Percentiles rank a stretch among this genome's conserved stretches.
Conservation (phyloP, 2,113 vertebrate species). For the Psephotus haematonotus region DNA sequence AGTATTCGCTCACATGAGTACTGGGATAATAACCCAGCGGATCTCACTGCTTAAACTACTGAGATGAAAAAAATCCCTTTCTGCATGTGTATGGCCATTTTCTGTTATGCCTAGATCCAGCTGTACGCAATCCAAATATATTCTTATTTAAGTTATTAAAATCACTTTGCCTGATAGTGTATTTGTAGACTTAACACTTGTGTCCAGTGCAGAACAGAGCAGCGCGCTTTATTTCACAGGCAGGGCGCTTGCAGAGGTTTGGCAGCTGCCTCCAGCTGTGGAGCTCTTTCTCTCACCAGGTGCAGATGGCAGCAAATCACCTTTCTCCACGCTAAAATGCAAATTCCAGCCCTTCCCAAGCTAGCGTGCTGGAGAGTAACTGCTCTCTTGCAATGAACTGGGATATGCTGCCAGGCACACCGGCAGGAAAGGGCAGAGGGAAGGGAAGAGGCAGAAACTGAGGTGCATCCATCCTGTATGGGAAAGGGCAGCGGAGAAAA, state of each 20-base stretch:
- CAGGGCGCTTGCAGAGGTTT: neutral
- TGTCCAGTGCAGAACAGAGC: neutral
- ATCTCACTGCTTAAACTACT: neutral
- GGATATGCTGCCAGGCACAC: neutral
- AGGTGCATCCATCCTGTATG: neutral
- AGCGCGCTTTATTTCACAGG: neutral
- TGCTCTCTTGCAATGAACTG: neutral
- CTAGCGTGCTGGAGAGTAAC: neutral
- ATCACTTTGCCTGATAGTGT: neutral
- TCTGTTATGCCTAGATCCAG: neutral
- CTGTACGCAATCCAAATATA: neutral
- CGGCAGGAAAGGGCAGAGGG: neutral
- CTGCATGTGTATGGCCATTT: neutral
- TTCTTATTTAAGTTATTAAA: neutral
- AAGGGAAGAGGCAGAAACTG: neutral
- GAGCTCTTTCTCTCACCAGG: slow-evolving; percentile 54
- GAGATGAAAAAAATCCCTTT: neutral
- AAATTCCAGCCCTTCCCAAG: slow-evolving; percentile 21
- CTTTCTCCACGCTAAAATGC: slow-evolving; percentile 7
- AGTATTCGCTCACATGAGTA: neutral
- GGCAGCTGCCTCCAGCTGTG: slow-evolving; percentile 39
- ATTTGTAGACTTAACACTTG: neutral
- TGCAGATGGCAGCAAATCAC: slow-evolving; percentile 62
- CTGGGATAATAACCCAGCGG: neutral
- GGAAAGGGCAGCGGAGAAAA: neutral